A percentile compares a stretch with the other conserved stretches of the same genome.
phyloP scores from a whole-genome alignment of 2,113 vertebrate genomes.

The Fukomys damarensis region DNA sequence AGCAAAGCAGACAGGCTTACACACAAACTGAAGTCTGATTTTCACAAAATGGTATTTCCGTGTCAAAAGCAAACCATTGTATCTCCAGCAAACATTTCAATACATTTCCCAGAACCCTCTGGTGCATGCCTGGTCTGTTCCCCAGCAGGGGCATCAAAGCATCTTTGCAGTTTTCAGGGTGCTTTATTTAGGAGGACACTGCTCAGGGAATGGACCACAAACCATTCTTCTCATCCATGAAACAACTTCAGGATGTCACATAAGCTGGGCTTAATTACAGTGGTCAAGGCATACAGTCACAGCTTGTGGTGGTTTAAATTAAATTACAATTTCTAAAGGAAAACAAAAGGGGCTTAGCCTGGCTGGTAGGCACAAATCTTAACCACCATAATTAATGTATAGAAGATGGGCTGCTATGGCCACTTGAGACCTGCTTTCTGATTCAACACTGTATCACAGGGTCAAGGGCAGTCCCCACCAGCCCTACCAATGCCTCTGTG shows the following conservation, averaged over 20 bases:
- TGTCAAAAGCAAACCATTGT: conserved; percentile 13
- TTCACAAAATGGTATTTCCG: neutral
- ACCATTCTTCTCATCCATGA: neutral
- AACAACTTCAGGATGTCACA: neutral
- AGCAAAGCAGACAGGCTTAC: neutral
- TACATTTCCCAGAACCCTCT: neutral
- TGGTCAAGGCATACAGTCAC: neutral
- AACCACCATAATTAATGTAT: neutral
- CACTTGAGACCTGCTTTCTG: neutral
- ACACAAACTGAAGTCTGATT: conserved; percentile 13
- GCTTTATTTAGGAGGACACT: accelerated
- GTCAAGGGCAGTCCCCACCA: neutral
- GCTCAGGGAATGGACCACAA: too few relatives aligned
- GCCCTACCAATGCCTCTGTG: neutral
- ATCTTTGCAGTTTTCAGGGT: neutral
- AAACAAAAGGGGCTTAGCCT: neutral
- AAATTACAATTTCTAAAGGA: neutral
- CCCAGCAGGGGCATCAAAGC: neutral
- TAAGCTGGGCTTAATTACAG: neutral
- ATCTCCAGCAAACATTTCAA: neutral
- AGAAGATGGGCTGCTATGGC: neutral
- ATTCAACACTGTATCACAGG: accelerated
- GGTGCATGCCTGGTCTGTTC: neutral
- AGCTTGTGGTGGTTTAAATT: neutral
- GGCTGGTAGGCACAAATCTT: neutral